Percentiles rank a stretch among this genome's conserved stretches.
phyloP scores from a whole-genome alignment of 2,113 vertebrate species.

The Oreochromis aureus region DNA sequence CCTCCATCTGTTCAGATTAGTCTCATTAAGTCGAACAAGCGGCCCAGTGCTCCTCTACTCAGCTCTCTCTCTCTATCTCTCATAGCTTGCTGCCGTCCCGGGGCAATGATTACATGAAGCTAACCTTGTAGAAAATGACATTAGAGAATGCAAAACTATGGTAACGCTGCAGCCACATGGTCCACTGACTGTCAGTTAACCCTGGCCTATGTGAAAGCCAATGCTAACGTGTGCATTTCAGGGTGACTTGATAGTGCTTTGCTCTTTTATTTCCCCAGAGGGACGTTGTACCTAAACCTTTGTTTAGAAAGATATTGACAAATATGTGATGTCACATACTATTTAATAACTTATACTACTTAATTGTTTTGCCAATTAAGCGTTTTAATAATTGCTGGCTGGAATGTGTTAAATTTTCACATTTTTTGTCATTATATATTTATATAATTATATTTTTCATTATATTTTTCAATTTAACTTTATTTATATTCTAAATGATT shows the following conservation, averaged over 20 bases:
- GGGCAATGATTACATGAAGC: conserved; percentile 54
- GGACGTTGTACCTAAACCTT: background rate
- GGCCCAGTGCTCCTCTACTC: conserved; percentile 32
- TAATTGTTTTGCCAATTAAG: background rate
- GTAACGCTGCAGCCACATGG: conserved; percentile 25
- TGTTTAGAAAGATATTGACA: background rate
- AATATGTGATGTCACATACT: background rate
- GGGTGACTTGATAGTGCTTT: background rate
- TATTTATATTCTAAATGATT: background rate
- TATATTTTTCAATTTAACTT: background rate
- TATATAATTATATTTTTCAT: background rate
- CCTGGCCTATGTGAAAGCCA: background rate
- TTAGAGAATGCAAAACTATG: conserved; percentile 51
- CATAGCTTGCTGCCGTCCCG: conserved; percentile 18
- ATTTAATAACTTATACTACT: background rate
- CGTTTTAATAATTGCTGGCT: background rate
- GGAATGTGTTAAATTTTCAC: background rate
- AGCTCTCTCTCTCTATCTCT: conserved; percentile 3
- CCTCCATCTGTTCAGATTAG: conserved; percentile 60
- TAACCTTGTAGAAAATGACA: conserved; percentile 70
- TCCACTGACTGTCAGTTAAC: conserved; percentile 37
- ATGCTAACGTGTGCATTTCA: background rate
- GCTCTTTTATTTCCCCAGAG: background rate
- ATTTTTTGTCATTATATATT: background rate
- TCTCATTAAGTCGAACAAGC: conserved; percentile 61